Conservation (phyloP, 53 echinoderm and acorn worm species). For the Apostichopus leukothele region DNA sequence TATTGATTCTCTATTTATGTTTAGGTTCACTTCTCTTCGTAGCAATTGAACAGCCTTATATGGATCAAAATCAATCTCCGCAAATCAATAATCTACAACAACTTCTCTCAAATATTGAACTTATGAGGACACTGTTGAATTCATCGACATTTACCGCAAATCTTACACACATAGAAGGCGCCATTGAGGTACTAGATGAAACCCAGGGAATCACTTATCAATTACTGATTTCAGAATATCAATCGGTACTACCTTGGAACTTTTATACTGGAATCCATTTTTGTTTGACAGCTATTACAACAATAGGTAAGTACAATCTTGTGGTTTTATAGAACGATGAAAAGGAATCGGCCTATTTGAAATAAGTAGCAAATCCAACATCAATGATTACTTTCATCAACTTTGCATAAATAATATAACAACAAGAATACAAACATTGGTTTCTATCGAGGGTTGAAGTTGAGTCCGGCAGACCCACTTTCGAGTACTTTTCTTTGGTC, state of each 20-base stretch:
- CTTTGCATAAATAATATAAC: too few relatives aligned
- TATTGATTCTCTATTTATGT: neutral
- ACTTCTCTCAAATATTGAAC: neutral
- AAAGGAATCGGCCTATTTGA: too few relatives aligned
- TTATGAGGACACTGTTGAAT: neutral
- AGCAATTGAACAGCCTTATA: neutral
- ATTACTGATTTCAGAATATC: neutral
- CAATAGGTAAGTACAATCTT: neutral
- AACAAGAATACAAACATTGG: too few relatives aligned
- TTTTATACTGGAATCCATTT: conserved; percentile 21
- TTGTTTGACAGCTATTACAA: conserved; percentile 33
- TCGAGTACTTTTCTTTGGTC: too few relatives aligned
- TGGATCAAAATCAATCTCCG: neutral
- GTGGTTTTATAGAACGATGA: too few relatives aligned
- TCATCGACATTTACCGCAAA: neutral
- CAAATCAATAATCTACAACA: neutral
- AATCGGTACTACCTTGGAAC: neutral
- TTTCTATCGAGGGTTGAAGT: too few relatives aligned
- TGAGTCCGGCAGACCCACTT: too few relatives aligned
- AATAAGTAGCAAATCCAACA: too few relatives aligned
- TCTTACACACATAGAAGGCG: too few relatives aligned
- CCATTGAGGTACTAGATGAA: neutral
- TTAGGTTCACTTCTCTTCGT: neutral
- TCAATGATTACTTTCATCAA: too few relatives aligned
- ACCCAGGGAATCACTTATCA: neutral